Evolutionary conservation across 2,113 vertebrate species (phyloP).

Genomic region (Rostratula benghalensis): DNA sequence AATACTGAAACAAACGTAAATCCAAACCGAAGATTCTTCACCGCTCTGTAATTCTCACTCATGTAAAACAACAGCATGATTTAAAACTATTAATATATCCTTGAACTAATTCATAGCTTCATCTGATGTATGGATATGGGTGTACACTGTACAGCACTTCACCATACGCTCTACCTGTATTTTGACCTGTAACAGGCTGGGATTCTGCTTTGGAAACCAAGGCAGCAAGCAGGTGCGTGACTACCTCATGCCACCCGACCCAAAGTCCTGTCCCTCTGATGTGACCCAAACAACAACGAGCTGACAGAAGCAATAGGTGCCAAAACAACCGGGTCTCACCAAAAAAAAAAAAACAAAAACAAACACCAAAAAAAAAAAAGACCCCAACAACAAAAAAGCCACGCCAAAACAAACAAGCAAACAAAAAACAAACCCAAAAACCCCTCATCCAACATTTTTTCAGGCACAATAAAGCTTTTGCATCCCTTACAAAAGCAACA

Average conservation of each 20-base stretch:
- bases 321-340: neutral
- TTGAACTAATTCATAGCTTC: neutral
- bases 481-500: neutral
- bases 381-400: no score
- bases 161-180: accelerated
- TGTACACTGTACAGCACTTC: neutral
- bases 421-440: neutral
- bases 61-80: neutral
- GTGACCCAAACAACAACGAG: neutral
- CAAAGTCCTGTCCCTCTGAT: neutral
- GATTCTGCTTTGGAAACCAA: neutral
- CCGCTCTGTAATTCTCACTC: neutral
- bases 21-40: neutral
- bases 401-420: neutral
- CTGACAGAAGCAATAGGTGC: neutral
- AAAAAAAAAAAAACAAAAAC: neutral
- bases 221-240: neutral
- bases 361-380: no score
- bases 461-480: neutral
- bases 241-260: neutral
- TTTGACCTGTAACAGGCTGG: accelerated
- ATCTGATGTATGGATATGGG: accelerated
- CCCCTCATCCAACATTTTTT: neutral
- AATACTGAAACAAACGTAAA: neutral
- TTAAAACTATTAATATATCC: neutral